Conservation (phyloP, 2,797 vertebrate genomes). For the Pantherophis alleghaniensis region DNA sequence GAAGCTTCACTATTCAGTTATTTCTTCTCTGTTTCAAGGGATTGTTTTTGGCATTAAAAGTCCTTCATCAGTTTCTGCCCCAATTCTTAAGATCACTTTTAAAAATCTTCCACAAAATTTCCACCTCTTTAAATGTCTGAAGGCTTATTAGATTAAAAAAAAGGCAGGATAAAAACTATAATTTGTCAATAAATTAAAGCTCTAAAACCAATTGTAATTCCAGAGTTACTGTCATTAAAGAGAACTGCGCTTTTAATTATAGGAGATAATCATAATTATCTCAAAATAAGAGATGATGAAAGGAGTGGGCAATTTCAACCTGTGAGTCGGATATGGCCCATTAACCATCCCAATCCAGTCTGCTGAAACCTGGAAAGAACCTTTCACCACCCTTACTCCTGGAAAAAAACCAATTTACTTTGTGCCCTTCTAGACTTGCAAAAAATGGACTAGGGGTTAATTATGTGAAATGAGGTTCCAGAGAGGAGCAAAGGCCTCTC, state of each 20-base stretch:
- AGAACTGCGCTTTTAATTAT: not conserved
- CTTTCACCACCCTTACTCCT: too few relatives aligned
- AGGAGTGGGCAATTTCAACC: not conserved
- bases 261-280: not conserved
- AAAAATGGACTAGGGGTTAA: not conserved
- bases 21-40: not conserved
- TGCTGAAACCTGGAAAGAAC: not conserved
- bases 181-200: not conserved
- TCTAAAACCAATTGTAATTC: not conserved
- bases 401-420: not conserved
- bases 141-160: not conserved
- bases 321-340: not conserved
- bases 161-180: not conserved
- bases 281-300: not conserved
- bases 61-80: not conserved
- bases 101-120: not conserved
- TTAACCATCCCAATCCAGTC: not conserved
- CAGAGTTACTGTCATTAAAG: not conserved
- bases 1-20: not conserved
- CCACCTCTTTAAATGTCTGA: not conserved
- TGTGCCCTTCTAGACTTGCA: not conserved
- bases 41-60: not conserved
- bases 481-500: not conserved
- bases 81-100: not conserved
- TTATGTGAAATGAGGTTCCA: not conserved